These are phyloP conservation scores for Eumaeus atala DNA, from an alignment of 1,140 invertebrate species.

Conservation along the genomic window DNA sequence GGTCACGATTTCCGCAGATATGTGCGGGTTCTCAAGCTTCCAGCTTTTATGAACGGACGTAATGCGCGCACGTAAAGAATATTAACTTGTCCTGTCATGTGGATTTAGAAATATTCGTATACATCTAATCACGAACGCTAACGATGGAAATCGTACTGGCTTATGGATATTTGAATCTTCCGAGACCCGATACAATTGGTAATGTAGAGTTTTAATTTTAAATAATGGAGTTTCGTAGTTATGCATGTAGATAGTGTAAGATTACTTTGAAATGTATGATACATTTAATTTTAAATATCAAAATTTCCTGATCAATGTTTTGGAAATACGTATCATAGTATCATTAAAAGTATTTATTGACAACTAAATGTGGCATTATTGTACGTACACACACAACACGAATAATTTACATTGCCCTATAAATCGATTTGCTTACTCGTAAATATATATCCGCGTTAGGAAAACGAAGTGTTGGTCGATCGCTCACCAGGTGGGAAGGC, in stretches of 20 bases:
- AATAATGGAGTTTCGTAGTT: not conserved
- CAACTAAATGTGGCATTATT: too few species aligned
- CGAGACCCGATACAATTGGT: constrained; percentile 6
- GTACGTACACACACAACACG: too few species aligned
- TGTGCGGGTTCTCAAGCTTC: constrained; percentile 17
- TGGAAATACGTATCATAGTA: too few species aligned
- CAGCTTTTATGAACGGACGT: constrained; percentile 33
- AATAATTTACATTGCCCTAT: too few species aligned
- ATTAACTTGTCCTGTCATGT: constrained; percentile 34
- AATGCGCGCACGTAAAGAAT: constrained; percentile 40
- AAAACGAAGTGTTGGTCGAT: too few species aligned
- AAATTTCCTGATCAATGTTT: too few species aligned
- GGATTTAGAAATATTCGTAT: constrained; percentile 28
- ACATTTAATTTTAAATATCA: too few species aligned
- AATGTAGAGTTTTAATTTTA: not conserved
- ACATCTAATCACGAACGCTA: constrained; percentile 18
- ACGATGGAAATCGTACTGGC: constrained; percentile 8
- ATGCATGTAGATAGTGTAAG: not conserved
- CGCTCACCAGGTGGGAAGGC: too few species aligned
- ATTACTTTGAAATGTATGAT: too few species aligned
- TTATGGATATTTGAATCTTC: constrained; percentile 5
- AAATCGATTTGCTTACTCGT: too few species aligned
- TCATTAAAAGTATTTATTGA: too few species aligned
- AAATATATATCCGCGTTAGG: too few species aligned
- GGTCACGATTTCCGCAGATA: constrained; percentile 28